Evolutionary conservation across 2,113 vertebrate species (phyloP), one percentile per base, ranked within the genome.

Genomic region (Empidonax alnorum): DNA sequence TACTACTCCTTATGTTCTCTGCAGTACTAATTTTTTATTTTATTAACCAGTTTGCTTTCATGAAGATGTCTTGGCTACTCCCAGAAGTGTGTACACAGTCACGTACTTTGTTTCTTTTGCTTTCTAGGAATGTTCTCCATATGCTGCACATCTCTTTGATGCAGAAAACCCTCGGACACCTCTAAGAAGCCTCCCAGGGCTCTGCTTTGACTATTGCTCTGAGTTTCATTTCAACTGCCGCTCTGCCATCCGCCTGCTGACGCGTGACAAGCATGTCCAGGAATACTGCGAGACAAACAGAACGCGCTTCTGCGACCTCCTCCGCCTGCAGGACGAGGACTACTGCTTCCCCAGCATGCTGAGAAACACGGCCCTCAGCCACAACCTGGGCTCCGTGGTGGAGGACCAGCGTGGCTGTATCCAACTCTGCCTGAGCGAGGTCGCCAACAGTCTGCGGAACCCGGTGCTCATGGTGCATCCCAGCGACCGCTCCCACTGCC

Each of bases 81-180:
- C 42, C 66, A 9, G 10, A 47, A 42, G 25, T 17, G 7, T 20
- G 67, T 76, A 18, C 10, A 14, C 6, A 58, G 53, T 21, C 33
- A 27, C 10, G 7, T 19, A 22, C 37, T 75, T 33, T 31, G 27
- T 79, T 85, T 93, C 9, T 56, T 82, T 65, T 49, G 30, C 55
- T 90, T 93, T 71, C 42, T 56, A 99, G 98, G 99, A 99, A 94
- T 99, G 99, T 86, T 99, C 98, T 24, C 99, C 98, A 1, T 99
- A 98, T 0, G 98, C 98, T 0, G 99, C 98, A 24, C 98, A 99
- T 88, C 97, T 99, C 27, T 99, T 96, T 2, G 98, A 98, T 7
- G 98, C 98, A 1, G 98, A 99, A 93, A 98, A 99, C 82, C 98
- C 98, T 1, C 94, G 53, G 87, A 98, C 98, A 0, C 98, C 98